Base-by-base conservation (phyloP, 2,888 invertebrate species). In the Anodontia alba region DNA sequence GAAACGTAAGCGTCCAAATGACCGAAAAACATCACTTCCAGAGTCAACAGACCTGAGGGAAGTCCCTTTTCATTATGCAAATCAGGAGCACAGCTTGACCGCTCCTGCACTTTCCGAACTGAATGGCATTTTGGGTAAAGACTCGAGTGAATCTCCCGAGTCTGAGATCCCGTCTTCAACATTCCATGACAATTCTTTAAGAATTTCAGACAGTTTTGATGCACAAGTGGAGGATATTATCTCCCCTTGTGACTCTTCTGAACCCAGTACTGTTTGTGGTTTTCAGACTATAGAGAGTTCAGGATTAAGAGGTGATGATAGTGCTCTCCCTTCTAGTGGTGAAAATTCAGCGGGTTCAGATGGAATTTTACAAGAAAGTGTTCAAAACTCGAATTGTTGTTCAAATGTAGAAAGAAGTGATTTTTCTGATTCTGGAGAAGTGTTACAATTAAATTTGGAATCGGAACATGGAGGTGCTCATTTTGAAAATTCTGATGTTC, bases 281-380 rank as follows among this genome's bases (percentile, higher is more conserved):
- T 57, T 57, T 38, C 29, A 38, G 17, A 68, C 36, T 62, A 73
- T 73, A 12, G 76, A 73, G 43, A 72, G 76, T 67, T 76, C 80
- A 10, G 80, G 85, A 26, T 83, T 84, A 26, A 73, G 84, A 15
- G 81, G 82, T 68, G 87, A 88, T 57, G 88, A 88, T 72, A 80
- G 88, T 80, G 88, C 89, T 33, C 71, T 89, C 31, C 88, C 90
- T 10, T 89, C 91, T 29, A 89, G 88, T 80, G 88, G 89, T 57
- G 91, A 92, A 81, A 89, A 90, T 84, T 91, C 90, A n/a, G 88
- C 87, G 68, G 91, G 89, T 7, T 89, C 89, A 3, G 87, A 88
- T 31, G 80, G 81, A 38, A 83, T 84, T 74, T 76, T 77, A 29
- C 66, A 81, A 46, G 81, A 84, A 51, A 73, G 70, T 49, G 79